Evolutionary conservation across 2,113 vertebrate species (phyloP), one percentile per base, ranked within the genome.

Genomic region (Tursiops truncatus): DNA sequence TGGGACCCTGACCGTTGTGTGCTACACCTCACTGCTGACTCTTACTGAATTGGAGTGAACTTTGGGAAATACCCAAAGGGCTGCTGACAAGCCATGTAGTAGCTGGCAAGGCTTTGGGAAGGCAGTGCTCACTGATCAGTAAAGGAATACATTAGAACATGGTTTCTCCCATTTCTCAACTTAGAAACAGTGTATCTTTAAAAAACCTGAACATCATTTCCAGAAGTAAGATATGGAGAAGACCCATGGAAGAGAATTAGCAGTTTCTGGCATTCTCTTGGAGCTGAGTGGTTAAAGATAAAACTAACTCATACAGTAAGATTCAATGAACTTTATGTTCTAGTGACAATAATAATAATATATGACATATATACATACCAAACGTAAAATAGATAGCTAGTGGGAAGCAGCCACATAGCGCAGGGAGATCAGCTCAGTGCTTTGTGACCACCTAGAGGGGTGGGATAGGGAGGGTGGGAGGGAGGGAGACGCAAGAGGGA

Each of bases 151-250:
- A 86, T 14, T 12, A 50, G 76, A 62, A 82, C 8, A 7, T 60
- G 36, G 18, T 65, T 95, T 82, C 36, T 95, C 65, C n/a, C 41
- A 53, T 93, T 87, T 87, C 60, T 73, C 21, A 83, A 60, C 6
- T 60, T 53, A 71, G 70, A 60, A 56, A 65, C 7, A 31, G 1
- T 65, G 6, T 80, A 26, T 87, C n/a, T 89, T 71, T 65, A 28
- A 84, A 85, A 95, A 33, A 15, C 33, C 41, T 89, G 53, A 80
- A 85, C 36, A 81, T 83, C 92, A 67, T 88, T 36, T 95, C 41
- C 23, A 90, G 44, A 81, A 76, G 3, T 77, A 68, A 94, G 20
- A 88, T 53, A 53, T 38, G 17, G 83, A 85, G 56, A 86, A 86
- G 44, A 94, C 44, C 53, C 18, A 31, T 62, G 33, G 58, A 94